Evolutionary conservation across 2,888 invertebrate species (phyloP).

Genomic region (Drosophila mulleri): DNA sequence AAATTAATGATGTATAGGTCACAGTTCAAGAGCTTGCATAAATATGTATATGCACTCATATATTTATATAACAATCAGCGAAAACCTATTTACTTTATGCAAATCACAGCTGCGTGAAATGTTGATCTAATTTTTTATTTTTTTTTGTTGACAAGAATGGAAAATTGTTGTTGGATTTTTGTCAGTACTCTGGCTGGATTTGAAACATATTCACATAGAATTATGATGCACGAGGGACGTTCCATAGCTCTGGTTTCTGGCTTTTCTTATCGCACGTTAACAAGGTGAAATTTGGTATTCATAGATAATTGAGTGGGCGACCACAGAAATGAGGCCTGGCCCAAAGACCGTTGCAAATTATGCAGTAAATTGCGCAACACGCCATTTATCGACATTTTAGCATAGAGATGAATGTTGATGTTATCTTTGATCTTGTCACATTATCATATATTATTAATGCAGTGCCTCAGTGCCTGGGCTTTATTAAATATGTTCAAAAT

Average conservation of each 20-base stretch:
- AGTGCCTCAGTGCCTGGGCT: not conserved
- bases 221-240: constrained; percentile 19
- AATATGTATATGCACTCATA: no score
- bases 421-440: constrained; percentile 19
- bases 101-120: not conserved
- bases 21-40: no score
- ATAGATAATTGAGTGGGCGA: constrained; percentile 22
- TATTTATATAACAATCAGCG: not conserved
- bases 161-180: not conserved
- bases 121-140: no score
- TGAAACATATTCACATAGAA: constrained; percentile 23
- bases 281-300: constrained; percentile 9
- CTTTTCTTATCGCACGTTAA: not conserved
- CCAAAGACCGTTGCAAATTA: not conserved
- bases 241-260: no score
- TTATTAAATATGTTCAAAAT: constrained; percentile 29
- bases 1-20: no score
- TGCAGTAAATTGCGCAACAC: constrained; percentile 23
- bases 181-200: constrained; percentile 4
- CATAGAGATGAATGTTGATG: constrained; percentile 19
- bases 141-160: not conserved
- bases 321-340: constrained; percentile 13
- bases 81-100: not conserved
- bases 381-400: constrained; percentile 23
- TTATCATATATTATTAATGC: constrained; percentile 13